These are phyloP conservation scores for Augochlorella aurata DNA, from an alignment of 2,888 invertebrate genomes.

Conservation along the genomic window DNA sequence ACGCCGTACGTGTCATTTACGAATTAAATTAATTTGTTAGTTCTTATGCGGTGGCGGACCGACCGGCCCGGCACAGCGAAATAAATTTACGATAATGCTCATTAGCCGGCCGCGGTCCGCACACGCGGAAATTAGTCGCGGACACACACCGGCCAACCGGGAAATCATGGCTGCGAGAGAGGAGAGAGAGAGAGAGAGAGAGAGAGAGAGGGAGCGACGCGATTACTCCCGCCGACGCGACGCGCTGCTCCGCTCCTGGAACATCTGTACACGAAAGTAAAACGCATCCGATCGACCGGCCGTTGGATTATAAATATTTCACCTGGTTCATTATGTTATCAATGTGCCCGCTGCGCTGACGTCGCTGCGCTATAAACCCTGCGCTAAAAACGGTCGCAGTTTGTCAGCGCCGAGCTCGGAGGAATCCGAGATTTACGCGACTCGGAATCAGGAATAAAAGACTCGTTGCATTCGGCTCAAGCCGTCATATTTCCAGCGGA, in stretches of 20 bases:
- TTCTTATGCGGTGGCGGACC: conserved; percentile 51
- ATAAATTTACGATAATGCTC: conserved; percentile 62
- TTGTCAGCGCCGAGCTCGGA: conserved; percentile 25
- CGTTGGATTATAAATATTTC: conserved; percentile 53
- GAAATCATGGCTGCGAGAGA: conserved; percentile 10
- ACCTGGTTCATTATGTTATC: conserved; percentile 55
- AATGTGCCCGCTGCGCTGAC: not conserved
- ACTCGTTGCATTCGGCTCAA: not conserved
- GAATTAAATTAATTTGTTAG: conserved; percentile 66
- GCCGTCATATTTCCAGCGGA: conserved; percentile 39
- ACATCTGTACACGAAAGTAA: conserved; percentile 56
- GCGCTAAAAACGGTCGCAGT: conserved; percentile 26
- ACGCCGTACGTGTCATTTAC: conserved; percentile 64
- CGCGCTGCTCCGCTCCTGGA: conserved; percentile 4
- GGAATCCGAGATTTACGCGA: conserved; percentile 1
- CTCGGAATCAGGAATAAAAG: conserved; percentile 1
- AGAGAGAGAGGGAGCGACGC: conserved; percentile 22
- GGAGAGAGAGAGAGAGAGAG: not conserved
- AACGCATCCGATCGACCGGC: conserved; percentile 45
- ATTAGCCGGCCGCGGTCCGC: conserved; percentile 45
- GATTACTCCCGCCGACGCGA: conserved; percentile 40
- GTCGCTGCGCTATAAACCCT: too few species aligned
- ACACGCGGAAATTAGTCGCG: conserved; percentile 34
- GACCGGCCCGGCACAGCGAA: conserved; percentile 36
- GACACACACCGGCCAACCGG: not conserved